These are phyloP conservation scores for Aradus depressus DNA, from an alignment of 2,888 invertebrate genomes.

Conservation along the genomic window DNA sequence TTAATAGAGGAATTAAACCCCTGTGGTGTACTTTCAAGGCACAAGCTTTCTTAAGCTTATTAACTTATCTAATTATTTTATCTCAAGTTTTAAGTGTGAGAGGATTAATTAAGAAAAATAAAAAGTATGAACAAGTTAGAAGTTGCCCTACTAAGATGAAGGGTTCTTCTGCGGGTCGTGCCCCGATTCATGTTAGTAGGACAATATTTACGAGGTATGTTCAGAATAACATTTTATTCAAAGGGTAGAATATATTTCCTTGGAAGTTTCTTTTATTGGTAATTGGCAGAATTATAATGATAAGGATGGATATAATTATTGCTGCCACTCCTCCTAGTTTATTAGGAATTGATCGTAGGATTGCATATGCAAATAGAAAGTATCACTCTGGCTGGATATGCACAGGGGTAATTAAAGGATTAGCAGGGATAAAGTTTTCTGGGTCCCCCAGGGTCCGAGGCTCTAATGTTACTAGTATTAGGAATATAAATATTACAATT, in stretches of 20 bases:
- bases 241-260: slow-evolving; percentile 48
- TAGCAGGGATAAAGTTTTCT: slow-evolving; percentile 62
- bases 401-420: slow-evolving; percentile 54
- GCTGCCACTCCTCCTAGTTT: slow-evolving; percentile 65
- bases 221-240: slow-evolving; percentile 42
- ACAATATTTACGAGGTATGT: slow-evolving; percentile 43
- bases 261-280: slow-evolving; percentile 39
- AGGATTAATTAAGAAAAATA: slow-evolving; percentile 46
- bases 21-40: slow-evolving; percentile 43
- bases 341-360: slow-evolving; percentile 67
- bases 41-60: slow-evolving; percentile 25
- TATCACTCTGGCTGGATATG: slow-evolving; percentile 81
- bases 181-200: slow-evolving; percentile 60
- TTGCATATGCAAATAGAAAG: slow-evolving; percentile 70
- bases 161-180: slow-evolving; percentile 54
- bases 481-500: slow-evolving; percentile 43
- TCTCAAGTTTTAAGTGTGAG: slow-evolving; percentile 45
- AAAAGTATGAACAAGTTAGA: slow-evolving; percentile 47
- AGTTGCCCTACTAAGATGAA: slow-evolving; percentile 51
- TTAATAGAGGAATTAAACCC: slow-evolving; percentile 11
- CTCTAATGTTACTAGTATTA: slow-evolving; percentile 42
- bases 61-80: slow-evolving; percentile 33
- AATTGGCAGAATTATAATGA: slow-evolving; percentile 51
- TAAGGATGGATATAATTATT: slow-evolving; percentile 52
- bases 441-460: slow-evolving; percentile 55